Percentiles rank a stretch among this genome's conserved stretches.
Evolutionary conservation across 1,140 invertebrate genomes (phyloP).

Genomic region (Danaus melanippus): DNA sequence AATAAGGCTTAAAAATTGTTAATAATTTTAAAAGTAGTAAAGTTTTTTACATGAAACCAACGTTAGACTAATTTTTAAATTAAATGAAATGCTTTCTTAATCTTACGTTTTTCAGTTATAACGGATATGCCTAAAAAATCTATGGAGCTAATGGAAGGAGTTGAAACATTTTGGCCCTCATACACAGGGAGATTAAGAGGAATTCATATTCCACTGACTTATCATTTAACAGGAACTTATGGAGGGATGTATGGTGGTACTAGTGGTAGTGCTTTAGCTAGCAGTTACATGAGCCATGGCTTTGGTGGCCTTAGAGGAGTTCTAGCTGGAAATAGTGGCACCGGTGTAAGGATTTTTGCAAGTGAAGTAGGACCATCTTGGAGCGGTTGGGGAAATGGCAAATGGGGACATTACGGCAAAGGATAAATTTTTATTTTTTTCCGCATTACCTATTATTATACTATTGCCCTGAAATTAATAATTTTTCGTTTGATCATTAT

Average conservation of each 20-base stretch:
- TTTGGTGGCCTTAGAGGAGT: conserved; percentile 25
- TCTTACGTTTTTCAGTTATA: no score
- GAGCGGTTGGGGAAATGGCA: conserved; percentile 62
- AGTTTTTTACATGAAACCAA: no score
- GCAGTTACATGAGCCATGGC: conserved; percentile 32
- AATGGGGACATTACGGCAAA: conserved; percentile 64
- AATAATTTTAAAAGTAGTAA: no score
- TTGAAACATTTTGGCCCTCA: conserved; percentile 51
- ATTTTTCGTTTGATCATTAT: no score
- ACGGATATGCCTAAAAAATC: no score
- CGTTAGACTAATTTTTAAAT: no score
- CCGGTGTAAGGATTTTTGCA: conserved; percentile 38
- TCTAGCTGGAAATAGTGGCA: conserved; percentile 33
- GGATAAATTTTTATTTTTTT: conserved; percentile 22
- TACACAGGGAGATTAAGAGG: conserved; percentile 24
- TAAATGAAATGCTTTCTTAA: no score
- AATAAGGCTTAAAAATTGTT: no score
- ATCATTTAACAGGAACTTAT: conserved; percentile 48
- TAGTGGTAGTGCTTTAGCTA: conserved; percentile 31
- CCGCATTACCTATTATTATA: no score
- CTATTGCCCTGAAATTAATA: no score
- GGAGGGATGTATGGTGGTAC: conserved; percentile 24
- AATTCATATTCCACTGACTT: conserved; percentile 50
- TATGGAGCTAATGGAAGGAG: conserved; percentile 21
- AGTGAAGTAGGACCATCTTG: conserved; percentile 33